A percentile compares a stretch with the other conserved stretches of the same genome.
Conservation (phyloP, 2,888 invertebrate species). For the Orthosia gracilis region DNA sequence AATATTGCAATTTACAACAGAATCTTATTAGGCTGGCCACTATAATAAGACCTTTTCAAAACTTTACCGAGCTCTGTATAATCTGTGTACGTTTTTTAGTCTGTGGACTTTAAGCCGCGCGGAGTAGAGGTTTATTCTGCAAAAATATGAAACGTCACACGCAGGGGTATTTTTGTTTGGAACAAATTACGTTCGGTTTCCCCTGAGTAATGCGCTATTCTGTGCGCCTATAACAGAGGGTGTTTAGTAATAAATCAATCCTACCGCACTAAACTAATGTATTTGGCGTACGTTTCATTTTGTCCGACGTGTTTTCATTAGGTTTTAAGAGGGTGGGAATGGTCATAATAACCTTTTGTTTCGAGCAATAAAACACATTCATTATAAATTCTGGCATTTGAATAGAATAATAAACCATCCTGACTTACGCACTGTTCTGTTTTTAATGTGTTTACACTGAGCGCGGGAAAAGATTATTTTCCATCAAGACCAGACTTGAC, state of each 20-base stretch:
- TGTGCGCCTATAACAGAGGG: conserved; percentile 66
- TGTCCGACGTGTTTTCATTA: conserved; percentile 73
- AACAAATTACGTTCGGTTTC: conserved; percentile 70
- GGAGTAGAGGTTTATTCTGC: conserved; percentile 56
- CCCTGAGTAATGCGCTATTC: conserved; percentile 65
- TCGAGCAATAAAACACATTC: conserved; percentile 38
- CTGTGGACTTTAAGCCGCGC: conserved; percentile 49
- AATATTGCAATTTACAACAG: conserved; percentile 33
- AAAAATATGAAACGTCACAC: conserved; percentile 54
- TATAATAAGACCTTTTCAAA: conserved; percentile 57
- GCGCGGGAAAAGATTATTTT: neutral
- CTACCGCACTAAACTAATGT: conserved; percentile 78
- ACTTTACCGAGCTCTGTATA: conserved; percentile 44
- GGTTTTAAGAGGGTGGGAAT: conserved; percentile 66
- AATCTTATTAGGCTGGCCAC: conserved; percentile 53
- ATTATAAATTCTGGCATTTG: conserved; percentile 56
- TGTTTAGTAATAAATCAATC: conserved; percentile 80
- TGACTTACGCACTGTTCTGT: conserved; percentile 16
- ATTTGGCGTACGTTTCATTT: conserved; percentile 76
- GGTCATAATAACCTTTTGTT: conserved; percentile 59
- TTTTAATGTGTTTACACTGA: conserved; percentile 3
- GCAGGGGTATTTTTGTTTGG: conserved; percentile 57
- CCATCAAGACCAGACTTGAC: conserved; percentile 4
- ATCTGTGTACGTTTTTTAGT: conserved; percentile 51
- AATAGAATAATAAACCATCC: conserved; percentile 35